Base-by-base conservation (phyloP, 2,888 invertebrate species). In the Melinopterus prodromus region DNA sequence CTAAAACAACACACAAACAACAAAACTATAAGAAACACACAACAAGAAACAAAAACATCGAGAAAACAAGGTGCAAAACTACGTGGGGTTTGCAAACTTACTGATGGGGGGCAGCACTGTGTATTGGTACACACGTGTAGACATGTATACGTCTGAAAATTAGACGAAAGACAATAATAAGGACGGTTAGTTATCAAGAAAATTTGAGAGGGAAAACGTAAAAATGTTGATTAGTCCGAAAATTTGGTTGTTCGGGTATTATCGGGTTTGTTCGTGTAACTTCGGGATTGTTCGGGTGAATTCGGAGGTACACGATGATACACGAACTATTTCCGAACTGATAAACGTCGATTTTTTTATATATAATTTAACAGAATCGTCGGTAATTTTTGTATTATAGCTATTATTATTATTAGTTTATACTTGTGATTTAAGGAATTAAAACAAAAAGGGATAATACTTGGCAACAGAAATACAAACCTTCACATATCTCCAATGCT, bases 61-160 rank as follows among this genome's bases (percentile, higher is more conserved):
- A 78, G 79, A 82, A 16, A 71, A 77, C 77, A 76, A 76, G 78
- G 77, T 78, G 75, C 71, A 78, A 82, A 78, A 75, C 79, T 3
- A 53, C 7, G 9, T 9, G 7, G 53, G 81, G 79, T 79, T 82
- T 81, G 82, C 77, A 80, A 85, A 93, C 94, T 94, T 93, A 94
- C 94, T 86, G 93, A 91, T 86, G 94, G 94, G 83, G 95, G 94
- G 92, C 96, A 96, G 93, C 96, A 96, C 85, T 94, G 94, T 86
- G 93, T 93, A 90, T 95, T 95, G 93, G 95, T 95, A 91, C 96
- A 97, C 89, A 96, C 96, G 91, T 97, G 96, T 85, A 97, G 93
- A 89, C 96, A 95, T 87, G 96, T 96, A 92, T 97, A 97, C 84
- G 95, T 96, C 97, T 97, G 95, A 90, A 91, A 92, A 77, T 1